These are phyloP conservation scores for Paralvinella palmiformis DNA, from an alignment of 1,140 invertebrate species.

Conservation along the genomic window DNA sequence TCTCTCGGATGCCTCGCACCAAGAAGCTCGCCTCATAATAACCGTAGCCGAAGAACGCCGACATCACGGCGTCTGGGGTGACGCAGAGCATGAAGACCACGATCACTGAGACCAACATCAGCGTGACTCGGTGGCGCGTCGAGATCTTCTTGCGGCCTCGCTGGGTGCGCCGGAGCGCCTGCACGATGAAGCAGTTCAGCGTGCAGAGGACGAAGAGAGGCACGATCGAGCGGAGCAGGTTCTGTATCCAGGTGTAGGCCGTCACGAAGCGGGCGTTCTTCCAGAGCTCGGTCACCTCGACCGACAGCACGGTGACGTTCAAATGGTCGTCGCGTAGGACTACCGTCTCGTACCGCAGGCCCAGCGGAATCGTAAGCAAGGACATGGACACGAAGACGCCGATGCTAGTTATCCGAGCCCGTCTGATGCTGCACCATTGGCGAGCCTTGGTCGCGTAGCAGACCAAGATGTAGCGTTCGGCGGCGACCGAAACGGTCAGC, in stretches of 20 bases:
- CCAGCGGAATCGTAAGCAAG: conserved; percentile 36
- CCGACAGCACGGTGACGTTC: not conserved
- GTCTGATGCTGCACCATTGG: conserved; percentile 67
- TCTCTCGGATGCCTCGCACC: conserved; percentile 60
- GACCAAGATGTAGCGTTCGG: conserved; percentile 91
- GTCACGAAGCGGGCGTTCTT: conserved; percentile 7
- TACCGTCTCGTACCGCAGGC: conserved; percentile 35
- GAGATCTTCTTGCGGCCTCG: not conserved
- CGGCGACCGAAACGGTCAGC: conserved; percentile 88
- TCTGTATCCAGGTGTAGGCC: conserved; percentile 19
- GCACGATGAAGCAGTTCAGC: conserved; percentile 55
- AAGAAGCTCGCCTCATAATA: conserved; percentile 48
- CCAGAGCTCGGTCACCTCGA: conserved; percentile 22
- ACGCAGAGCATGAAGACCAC: conserved; percentile 69
- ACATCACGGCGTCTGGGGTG: conserved; percentile 61
- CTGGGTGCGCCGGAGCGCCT: conserved; percentile 54
- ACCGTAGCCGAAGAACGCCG: conserved; percentile 48
- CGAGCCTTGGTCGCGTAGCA: conserved; percentile 82
- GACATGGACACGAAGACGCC: conserved; percentile 34
- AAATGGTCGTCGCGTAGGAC: not conserved
- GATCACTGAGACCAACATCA: conserved; percentile 70
- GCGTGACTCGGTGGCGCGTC: conserved; percentile 57
- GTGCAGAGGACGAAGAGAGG: conserved; percentile 18
- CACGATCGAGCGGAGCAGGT: conserved; percentile 18
- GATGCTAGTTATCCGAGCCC: conserved; percentile 28